A percentile compares a stretch with the other conserved stretches of the same genome.
phyloP scores from a whole-genome alignment of 2,113 vertebrate species.

The Merops nubicus region DNA sequence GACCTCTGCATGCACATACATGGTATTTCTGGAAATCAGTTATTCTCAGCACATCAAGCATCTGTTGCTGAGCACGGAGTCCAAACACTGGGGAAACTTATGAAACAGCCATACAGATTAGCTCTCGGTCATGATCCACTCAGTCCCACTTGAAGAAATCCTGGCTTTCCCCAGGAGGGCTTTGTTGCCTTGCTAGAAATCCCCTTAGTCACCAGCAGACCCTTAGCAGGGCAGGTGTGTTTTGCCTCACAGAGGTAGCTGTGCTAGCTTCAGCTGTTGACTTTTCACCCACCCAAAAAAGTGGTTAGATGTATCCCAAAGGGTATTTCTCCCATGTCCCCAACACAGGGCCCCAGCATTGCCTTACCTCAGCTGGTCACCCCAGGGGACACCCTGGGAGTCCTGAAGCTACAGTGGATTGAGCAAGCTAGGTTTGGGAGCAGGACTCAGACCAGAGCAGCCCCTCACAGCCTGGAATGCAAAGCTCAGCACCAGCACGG shows the following conservation, averaged over 20 bases:
- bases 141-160: neutral
- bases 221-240: neutral
- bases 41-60: neutral
- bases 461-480: neutral
- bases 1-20: neutral
- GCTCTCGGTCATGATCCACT: neutral
- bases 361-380: neutral
- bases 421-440: neutral
- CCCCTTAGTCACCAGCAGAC: neutral
- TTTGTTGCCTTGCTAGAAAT: neutral
- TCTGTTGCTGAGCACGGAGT: neutral
- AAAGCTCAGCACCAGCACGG: neutral
- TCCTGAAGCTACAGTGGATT: neutral
- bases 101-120: neutral
- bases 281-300: neutral
- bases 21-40: neutral
- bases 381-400: neutral
- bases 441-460: neutral
- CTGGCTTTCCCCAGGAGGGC: neutral
- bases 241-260: neutral
- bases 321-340: neutral
- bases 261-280: neutral
- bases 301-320: accelerated
- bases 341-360: accelerated
- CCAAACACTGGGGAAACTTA: neutral